A percentile compares a stretch with the other conserved stretches of the same genome.
These are phyloP conservation scores for Pollenia labialis DNA, from an alignment of 2,888 invertebrate genomes.

Conservation along the genomic window DNA sequence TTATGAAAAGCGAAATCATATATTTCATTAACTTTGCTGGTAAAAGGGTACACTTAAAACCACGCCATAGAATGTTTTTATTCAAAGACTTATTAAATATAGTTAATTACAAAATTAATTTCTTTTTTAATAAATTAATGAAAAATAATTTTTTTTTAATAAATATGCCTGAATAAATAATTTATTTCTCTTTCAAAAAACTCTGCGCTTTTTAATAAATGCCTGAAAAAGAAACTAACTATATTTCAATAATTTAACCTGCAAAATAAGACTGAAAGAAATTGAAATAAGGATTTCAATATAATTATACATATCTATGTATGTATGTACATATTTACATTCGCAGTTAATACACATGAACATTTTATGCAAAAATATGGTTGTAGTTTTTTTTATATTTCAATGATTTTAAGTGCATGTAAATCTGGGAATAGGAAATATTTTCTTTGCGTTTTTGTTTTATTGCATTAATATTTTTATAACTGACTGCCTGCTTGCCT, in stretches of 20 bases:
- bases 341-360: not conserved
- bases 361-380: not conserved
- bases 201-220: not conserved
- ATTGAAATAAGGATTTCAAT: not conserved
- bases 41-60: too few relatives aligned
- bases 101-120: too few relatives aligned
- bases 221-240: not conserved
- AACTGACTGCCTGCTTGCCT: not conserved
- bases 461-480: not conserved
- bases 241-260: conserved; percentile 4
- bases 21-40: too few relatives aligned
- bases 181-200: too few relatives aligned
- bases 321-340: not conserved
- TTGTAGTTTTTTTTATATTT: not conserved
- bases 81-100: too few relatives aligned
- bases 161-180: too few relatives aligned
- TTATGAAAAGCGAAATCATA: too few relatives aligned
- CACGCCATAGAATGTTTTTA: too few relatives aligned
- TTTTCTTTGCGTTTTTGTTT: conserved; percentile 10
- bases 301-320: not conserved
- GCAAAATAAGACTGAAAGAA: not conserved
- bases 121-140: too few relatives aligned
- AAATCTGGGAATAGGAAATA: conserved; percentile 11
- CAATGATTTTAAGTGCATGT: not conserved
- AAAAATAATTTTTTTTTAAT: too few relatives aligned